phyloP scores from a whole-genome alignment of 2,888 invertebrate genomes.

The Cremastobaeus sp. region DNA sequence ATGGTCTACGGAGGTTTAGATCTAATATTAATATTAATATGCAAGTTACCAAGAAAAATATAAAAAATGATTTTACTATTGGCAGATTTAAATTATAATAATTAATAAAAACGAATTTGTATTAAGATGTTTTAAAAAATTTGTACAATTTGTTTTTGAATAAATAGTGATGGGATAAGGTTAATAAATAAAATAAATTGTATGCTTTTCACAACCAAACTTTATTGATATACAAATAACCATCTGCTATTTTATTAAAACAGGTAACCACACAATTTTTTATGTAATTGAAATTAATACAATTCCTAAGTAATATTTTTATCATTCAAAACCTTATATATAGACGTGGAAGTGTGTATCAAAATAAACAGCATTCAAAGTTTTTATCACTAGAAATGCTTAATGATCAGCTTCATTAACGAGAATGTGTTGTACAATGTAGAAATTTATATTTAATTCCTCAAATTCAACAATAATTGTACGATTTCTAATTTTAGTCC shows the following conservation, averaged over 20 bases:
- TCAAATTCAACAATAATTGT: slow-evolving; percentile 21
- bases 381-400: slow-evolving; percentile 13
- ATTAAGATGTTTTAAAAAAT: no score
- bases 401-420: background rate
- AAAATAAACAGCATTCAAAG: slow-evolving; percentile 15
- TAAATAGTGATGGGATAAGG: background rate
- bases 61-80: no score
- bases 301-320: slow-evolving; percentile 15
- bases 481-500: slow-evolving; percentile 16
- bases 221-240: slow-evolving; percentile 25
- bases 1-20: no score
- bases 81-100: no score
- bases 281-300: slow-evolving; percentile 13
- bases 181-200: slow-evolving; percentile 4
- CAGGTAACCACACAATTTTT: slow-evolving; percentile 12
- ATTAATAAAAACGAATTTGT: no score
- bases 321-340: slow-evolving; percentile 10
- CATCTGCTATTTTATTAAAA: slow-evolving; percentile 16
- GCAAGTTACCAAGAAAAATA: no score
- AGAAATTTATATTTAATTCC: slow-evolving; percentile 4
- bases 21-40: no score
- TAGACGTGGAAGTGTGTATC: slow-evolving; percentile 21
- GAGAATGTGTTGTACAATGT: slow-evolving; percentile 15
- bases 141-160: no score
- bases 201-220: slow-evolving; percentile 8